Evolutionary conservation across 2,113 vertebrate species (phyloP).

Genomic region (Thunnus thynnus): DNA sequence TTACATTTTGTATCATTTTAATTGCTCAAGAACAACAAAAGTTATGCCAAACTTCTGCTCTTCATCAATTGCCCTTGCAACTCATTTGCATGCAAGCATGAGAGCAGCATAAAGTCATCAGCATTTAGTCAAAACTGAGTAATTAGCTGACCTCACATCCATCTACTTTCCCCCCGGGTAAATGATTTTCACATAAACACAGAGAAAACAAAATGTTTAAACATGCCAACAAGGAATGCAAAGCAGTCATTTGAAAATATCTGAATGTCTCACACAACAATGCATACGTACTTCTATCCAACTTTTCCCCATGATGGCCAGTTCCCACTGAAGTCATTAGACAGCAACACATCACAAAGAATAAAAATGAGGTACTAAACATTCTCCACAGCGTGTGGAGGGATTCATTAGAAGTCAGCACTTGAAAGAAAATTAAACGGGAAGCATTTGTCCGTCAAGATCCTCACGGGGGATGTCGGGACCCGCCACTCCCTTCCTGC

Average conservation of each 20-base stretch:
- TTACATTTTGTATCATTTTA: background rate
- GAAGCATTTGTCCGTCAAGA: conserved; percentile 42
- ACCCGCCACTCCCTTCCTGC: conserved; percentile 28
- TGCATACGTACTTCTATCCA: conserved; percentile 28
- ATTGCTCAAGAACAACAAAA: conserved; percentile 16
- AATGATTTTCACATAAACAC: conserved; percentile 28
- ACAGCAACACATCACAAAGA: conserved; percentile 49
- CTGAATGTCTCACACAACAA: conserved; percentile 12
- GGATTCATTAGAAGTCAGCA: conserved; percentile 42
- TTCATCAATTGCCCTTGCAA: conserved; percentile 17
- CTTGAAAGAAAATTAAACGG: conserved; percentile 41
- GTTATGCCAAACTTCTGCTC: conserved; percentile 25
- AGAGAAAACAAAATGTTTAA: conserved; percentile 21
- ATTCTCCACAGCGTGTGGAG: conserved; percentile 33
- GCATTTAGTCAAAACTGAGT: conserved; percentile 25
- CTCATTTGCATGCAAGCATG: conserved; percentile 42
- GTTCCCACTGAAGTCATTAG: conserved; percentile 37
- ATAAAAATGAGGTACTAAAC: conserved; percentile 49
- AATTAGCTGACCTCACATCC: conserved; percentile 29
- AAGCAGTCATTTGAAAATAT: background rate
- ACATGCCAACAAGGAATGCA: background rate
- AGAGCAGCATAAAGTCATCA: conserved; percentile 1
- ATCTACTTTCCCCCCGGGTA: background rate
- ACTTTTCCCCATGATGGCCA: conserved; percentile 38
- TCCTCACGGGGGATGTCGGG: conserved; percentile 39